phyloP scores from a whole-genome alignment of 2,113 vertebrate species.

The Alces alces region DNA sequence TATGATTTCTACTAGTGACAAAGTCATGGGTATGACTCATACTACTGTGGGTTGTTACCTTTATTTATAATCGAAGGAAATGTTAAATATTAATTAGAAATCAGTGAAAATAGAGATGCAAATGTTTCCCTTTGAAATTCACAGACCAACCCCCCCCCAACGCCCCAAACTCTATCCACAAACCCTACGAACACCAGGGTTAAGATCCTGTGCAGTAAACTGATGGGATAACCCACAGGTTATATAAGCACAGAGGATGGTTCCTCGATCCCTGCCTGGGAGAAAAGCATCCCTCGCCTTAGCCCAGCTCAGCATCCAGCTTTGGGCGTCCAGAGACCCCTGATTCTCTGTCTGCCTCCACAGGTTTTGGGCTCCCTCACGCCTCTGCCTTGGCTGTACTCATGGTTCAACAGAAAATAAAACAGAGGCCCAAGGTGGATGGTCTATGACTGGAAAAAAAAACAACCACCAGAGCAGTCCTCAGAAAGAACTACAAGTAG shows the following conservation, averaged over 20 bases:
- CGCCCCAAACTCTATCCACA: not conserved
- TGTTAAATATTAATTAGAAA: not conserved
- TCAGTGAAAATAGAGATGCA: not conserved
- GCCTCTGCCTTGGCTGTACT: not conserved
- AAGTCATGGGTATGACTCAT: not conserved
- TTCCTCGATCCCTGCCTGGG: not conserved
- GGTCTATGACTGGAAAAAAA: not conserved
- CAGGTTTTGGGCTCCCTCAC: not conserved
- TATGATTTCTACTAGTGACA: not conserved
- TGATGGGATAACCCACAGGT: not conserved
- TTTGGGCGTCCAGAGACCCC: not conserved
- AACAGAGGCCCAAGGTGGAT: not conserved
- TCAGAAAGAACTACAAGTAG: not conserved
- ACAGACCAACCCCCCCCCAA: not conserved
- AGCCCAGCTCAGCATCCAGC: not conserved
- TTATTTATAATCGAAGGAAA: not conserved
- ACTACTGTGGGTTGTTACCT: not conserved
- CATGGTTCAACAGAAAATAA: not conserved
- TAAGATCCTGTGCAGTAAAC: not conserved
- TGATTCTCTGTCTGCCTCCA: not conserved
- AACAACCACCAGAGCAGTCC: not conserved
- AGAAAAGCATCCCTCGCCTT: not conserved
- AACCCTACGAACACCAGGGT: not conserved
- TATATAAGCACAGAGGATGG: not conserved
- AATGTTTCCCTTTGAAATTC: not conserved